phyloP scores from a whole-genome alignment of 1,140 invertebrate genomes.

The Leptonema lineaticorne region DNA sequence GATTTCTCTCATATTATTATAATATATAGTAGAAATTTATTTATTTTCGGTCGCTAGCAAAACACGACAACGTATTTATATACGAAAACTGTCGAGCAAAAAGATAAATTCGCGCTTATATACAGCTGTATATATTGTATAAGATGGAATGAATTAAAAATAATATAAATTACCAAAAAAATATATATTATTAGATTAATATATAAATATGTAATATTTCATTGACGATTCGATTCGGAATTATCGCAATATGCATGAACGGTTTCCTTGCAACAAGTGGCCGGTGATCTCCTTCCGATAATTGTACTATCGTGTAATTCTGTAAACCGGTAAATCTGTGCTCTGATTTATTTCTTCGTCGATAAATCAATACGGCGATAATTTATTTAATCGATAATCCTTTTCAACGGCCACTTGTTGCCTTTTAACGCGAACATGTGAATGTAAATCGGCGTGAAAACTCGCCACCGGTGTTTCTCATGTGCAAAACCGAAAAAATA shows the following conservation, averaged over 20 bases:
- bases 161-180: not conserved
- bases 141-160: not conserved
- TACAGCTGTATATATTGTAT: no score
- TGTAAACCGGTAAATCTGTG: conserved; percentile 10
- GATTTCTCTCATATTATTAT: no score
- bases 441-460: not conserved
- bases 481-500: no score
- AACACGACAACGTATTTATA: no score
- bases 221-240: no score
- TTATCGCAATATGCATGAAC: no score
- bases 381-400: conserved; percentile 18
- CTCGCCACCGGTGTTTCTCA: no score
- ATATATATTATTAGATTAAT: not conserved
- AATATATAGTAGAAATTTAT: no score
- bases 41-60: no score
- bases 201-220: no score
- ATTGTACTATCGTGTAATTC: not conserved
- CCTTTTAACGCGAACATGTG: not conserved
- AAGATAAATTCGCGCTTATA: no score
- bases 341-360: conserved; percentile 12
- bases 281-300: not conserved
- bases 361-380: conserved; percentile 11
- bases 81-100: no score
- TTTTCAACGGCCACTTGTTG: conserved; percentile 12
- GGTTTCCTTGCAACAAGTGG: not conserved